Conservation (phyloP, 2,113 vertebrate species). For the Oostethus manadensis region DNA sequence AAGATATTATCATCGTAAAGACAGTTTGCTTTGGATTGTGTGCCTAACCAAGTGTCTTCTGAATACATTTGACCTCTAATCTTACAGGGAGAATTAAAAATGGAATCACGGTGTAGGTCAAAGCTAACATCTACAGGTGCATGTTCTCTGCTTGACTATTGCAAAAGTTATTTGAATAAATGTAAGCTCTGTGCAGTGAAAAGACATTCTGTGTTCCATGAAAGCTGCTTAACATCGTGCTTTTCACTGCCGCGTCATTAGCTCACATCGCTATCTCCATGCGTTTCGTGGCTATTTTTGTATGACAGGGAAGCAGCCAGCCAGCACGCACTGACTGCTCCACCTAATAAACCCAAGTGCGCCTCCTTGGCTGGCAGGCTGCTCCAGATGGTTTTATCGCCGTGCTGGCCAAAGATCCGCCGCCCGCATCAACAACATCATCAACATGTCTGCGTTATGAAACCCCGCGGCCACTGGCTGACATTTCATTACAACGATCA, state of each 20-base stretch:
- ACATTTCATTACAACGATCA: neutral
- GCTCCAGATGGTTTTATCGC: conserved; percentile 60
- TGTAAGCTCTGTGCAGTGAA: too few relatives aligned
- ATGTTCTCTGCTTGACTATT: too few relatives aligned
- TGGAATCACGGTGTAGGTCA: too few relatives aligned
- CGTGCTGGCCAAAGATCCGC: neutral
- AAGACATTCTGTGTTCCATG: too few relatives aligned
- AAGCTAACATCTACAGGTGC: too few relatives aligned
- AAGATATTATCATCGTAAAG: too few relatives aligned
- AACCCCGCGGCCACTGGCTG: conserved; percentile 10
- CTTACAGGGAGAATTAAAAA: too few relatives aligned
- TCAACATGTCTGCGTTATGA: conserved; percentile 48
- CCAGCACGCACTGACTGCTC: conserved; percentile 15
- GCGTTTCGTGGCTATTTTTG: conserved; percentile 32
- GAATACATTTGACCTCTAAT: too few relatives aligned
- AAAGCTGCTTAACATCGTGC: conserved; percentile 24
- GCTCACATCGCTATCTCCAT: conserved; percentile 26
- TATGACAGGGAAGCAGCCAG: conserved; percentile 9
- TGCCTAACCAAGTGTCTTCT: too few relatives aligned
- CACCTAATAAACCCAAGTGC: conserved; percentile 50
- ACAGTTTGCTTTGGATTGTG: too few relatives aligned
- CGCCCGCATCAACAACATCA: conserved; percentile 1
- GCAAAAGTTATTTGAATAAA: too few relatives aligned
- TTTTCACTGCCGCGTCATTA: conserved; percentile 11
- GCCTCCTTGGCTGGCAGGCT: conserved; percentile 54